Percentiles rank a stretch among this genome's conserved stretches.
These are phyloP conservation scores for Ptilodon capucinus DNA, from an alignment of 2,888 invertebrate species.

Conservation along the genomic window DNA sequence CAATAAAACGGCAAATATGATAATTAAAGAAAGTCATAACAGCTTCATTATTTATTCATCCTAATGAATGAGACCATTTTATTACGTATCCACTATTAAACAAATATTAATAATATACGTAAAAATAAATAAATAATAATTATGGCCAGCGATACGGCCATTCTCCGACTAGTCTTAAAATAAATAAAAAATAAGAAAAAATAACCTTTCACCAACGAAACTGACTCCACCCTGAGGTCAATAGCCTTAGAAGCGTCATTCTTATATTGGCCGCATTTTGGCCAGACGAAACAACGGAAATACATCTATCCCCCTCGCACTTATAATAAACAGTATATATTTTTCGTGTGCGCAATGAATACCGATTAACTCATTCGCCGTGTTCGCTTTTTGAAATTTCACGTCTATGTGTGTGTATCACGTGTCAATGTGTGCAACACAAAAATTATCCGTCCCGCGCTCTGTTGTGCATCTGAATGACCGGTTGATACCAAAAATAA, in stretches of 20 bases:
- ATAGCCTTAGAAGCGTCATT: constrained; percentile 77
- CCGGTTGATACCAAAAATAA: constrained; percentile 58
- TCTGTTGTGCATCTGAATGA: constrained; percentile 60
- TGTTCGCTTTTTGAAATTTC: constrained; percentile 69
- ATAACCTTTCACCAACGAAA: constrained; percentile 33
- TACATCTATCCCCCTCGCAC: constrained; percentile 58
- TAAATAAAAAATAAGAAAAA: constrained; percentile 7
- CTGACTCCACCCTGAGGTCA: constrained; percentile 60
- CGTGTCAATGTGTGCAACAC: constrained; percentile 60
- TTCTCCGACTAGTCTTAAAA: neutral
- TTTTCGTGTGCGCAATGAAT: constrained; percentile 77
- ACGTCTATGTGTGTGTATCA: constrained; percentile 49
- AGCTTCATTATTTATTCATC: too few relatives aligned
- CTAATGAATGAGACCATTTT: too few relatives aligned
- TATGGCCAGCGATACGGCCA: neutral
- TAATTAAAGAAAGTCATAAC: too few relatives aligned
- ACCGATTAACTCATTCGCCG: constrained; percentile 73
- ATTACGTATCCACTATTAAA: neutral
- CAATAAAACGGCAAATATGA: too few relatives aligned
- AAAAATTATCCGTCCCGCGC: constrained; percentile 68
- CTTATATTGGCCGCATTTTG: constrained; percentile 81
- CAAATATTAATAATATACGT: neutral
- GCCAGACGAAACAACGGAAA: constrained; percentile 65
- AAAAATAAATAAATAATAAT: neutral
- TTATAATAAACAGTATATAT: constrained; percentile 50